These are phyloP conservation scores for Otis tarda DNA, from an alignment of 2,113 vertebrate species.

Conservation along the genomic window DNA sequence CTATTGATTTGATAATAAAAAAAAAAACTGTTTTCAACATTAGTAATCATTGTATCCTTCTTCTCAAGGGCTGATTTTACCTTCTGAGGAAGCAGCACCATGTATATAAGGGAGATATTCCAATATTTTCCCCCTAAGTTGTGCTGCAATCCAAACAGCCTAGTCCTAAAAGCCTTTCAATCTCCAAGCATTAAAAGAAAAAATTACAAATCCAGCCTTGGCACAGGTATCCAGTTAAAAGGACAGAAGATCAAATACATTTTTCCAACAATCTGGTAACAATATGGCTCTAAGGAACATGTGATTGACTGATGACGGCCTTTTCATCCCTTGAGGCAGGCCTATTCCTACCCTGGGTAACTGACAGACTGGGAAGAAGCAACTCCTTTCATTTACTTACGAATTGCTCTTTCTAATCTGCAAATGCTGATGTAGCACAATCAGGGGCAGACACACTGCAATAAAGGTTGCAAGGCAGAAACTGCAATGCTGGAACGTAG, in stretches of 20 bases:
- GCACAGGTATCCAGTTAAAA: neutral
- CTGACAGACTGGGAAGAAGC: neutral
- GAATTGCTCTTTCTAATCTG: neutral
- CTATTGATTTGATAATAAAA: neutral
- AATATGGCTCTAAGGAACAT: neutral
- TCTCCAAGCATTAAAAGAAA: neutral
- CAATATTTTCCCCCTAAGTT: neutral
- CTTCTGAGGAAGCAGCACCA: neutral
- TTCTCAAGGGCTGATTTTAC: neutral
- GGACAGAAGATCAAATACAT: neutral
- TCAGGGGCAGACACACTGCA: neutral
- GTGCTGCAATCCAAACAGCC: neutral
- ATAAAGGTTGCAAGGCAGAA: conserved; percentile 44
- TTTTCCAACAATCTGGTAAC: neutral
- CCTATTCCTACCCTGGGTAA: neutral
- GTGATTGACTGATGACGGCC: accelerated
- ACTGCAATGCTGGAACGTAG: conserved; percentile 41
- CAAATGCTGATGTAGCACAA: conserved; percentile 47
- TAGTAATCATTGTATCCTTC: neutral
- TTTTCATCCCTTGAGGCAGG: neutral
- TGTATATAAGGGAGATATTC: neutral
- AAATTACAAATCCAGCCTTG: neutral
- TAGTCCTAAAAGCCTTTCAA: neutral
- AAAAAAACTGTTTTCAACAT: neutral
- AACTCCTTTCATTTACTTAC: neutral